Conservation (phyloP, 2,113 vertebrate genomes). For the Phycodurus eques region DNA sequence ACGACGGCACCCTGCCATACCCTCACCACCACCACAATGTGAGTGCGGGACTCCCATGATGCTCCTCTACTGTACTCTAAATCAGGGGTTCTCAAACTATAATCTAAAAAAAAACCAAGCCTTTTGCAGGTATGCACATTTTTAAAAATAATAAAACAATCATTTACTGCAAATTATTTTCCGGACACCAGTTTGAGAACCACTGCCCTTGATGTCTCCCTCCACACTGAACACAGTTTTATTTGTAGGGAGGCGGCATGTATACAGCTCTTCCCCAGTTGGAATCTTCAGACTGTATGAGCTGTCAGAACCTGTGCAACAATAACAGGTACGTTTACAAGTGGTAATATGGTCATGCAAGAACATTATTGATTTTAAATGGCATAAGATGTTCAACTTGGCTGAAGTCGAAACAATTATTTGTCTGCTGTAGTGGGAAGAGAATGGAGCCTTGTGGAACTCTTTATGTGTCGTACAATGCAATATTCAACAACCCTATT, state of each 20-base stretch:
- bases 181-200: neutral
- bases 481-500: too few species aligned
- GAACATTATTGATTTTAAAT: neutral
- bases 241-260: slow-evolving; percentile 77
- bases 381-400: neutral
- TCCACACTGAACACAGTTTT: neutral
- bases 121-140: too few species aligned
- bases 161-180: too few species aligned
- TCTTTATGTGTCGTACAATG: neutral
- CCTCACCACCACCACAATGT: slow-evolving; percentile 81
- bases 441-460: slow-evolving; percentile 6
- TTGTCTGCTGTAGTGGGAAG: neutral
- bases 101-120: too few species aligned
- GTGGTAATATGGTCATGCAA: neutral
- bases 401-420: neutral
- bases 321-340: slow-evolving; percentile 85
- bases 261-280: slow-evolving; percentile 81
- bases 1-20: slow-evolving; percentile 64
- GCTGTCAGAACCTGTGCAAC: slow-evolving; percentile 91
- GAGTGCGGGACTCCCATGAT: slow-evolving; percentile 57
- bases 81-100: too few species aligned
- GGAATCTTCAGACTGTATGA: slow-evolving; percentile 82
- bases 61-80: neutral
- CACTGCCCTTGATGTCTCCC: too few species aligned
- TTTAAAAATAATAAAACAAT: too few species aligned